A percentile compares a stretch with the other conserved stretches of the same genome.
Conservation (phyloP, 2,113 vertebrate species). For the Sterrhoptilus dennistouni region DNA sequence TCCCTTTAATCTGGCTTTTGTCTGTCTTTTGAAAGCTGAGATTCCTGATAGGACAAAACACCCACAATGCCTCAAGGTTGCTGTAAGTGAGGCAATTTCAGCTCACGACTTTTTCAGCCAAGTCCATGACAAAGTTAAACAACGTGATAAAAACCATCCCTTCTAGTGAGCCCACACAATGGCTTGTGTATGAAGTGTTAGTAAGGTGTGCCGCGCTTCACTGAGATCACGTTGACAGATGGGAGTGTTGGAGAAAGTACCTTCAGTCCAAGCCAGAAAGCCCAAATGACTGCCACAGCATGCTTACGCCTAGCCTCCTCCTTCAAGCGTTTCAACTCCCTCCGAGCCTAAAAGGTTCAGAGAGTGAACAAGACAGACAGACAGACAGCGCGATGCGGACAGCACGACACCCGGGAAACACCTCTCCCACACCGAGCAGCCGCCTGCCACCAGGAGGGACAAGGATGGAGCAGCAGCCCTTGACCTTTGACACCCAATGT, state of each 20-base stretch:
- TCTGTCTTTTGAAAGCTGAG: not conserved
- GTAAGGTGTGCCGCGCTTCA: slow-evolving; percentile 55
- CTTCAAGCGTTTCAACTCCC: slow-evolving; percentile 97
- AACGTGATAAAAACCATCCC: not conserved
- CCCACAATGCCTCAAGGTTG: not conserved
- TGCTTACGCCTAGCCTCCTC: slow-evolving; percentile 97
- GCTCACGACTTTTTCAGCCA: not conserved
- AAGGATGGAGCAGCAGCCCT: not conserved
- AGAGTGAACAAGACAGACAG: slow-evolving; percentile 75
- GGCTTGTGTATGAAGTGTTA: slow-evolving; percentile 51
- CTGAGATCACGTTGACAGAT: slow-evolving; percentile 17
- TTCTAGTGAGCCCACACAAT: not conserved
- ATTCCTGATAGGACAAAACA: not conserved
- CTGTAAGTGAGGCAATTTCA: not conserved
- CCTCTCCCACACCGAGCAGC: slow-evolving; percentile 53
- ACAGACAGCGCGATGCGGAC: slow-evolving; percentile 71
- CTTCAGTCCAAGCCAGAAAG: slow-evolving; percentile 99
- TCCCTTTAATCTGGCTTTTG: not conserved
- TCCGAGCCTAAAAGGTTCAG: slow-evolving; percentile 92
- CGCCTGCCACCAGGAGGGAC: not conserved
- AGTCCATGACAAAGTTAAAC: not conserved
- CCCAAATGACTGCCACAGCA: slow-evolving; percentile 99
- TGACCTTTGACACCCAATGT: not conserved
- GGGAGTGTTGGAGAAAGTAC: slow-evolving; percentile 78
- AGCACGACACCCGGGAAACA: slow-evolving; percentile 52